These are phyloP conservation scores for Tricholaema leucomelas DNA, from an alignment of 2,113 vertebrate genomes.

Conservation along the genomic window DNA sequence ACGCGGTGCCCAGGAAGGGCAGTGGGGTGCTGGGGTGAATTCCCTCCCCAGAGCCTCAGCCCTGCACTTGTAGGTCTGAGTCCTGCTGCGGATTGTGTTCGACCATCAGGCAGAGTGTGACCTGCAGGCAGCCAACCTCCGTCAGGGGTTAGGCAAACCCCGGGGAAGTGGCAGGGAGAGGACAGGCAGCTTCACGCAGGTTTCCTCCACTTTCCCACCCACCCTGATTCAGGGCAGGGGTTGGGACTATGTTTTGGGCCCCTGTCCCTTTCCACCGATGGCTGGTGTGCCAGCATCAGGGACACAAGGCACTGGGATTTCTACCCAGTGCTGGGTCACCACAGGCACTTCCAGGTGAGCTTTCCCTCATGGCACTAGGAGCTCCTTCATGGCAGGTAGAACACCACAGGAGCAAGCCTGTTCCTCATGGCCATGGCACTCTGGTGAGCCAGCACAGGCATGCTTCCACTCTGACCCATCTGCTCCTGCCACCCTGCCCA, in stretches of 20 bases:
- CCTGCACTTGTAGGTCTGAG: accelerated
- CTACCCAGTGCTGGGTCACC: neutral
- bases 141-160: neutral
- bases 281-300: accelerated
- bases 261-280: accelerated
- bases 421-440: neutral
- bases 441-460: neutral
- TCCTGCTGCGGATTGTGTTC: accelerated
- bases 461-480: accelerated
- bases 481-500: neutral
- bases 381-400: neutral
- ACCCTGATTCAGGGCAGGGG: neutral
- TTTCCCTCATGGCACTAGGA: accelerated
- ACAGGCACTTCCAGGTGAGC: neutral
- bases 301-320: neutral
- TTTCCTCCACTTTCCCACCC: neutral
- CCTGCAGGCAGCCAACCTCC: neutral
- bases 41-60: neutral
- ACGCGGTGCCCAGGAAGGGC: neutral
- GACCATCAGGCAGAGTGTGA: neutral
- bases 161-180: neutral
- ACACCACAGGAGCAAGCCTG: neutral
- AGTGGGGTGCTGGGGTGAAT: neutral
- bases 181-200: neutral
- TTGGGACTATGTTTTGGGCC: neutral